Evolutionary conservation across 2,797 vertebrate genomes (phyloP).

Genomic region (Accipiter minullus): DNA sequence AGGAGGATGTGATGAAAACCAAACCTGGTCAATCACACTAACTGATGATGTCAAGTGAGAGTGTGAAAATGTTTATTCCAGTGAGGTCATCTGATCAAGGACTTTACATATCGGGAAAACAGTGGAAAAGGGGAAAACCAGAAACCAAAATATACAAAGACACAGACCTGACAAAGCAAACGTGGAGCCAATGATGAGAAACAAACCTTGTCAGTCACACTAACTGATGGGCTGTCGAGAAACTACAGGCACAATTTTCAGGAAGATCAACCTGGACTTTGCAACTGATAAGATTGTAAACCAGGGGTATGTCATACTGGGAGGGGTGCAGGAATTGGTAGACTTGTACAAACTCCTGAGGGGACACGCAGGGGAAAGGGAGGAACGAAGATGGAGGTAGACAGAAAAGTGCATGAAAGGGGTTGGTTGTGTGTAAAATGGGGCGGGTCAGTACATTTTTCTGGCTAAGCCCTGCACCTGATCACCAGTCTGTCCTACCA

Average conservation of each 20-base stretch:
- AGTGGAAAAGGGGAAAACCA: background rate
- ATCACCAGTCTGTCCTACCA: background rate
- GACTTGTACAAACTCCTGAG: background rate
- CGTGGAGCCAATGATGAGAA: background rate
- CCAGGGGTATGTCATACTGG: background rate
- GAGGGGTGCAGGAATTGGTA: background rate
- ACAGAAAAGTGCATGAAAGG: background rate
- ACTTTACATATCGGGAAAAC: background rate
- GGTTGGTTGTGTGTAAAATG: background rate
- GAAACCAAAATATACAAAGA: background rate
- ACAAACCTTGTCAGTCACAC: background rate
- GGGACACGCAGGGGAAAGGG: fast-evolving
- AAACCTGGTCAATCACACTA: too few species aligned
- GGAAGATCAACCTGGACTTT: background rate
- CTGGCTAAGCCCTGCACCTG: background rate
- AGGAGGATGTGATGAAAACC: too few species aligned
- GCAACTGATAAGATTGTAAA: background rate
- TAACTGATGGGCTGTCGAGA: background rate
- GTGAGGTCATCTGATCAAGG: background rate
- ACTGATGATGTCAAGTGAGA: too few species aligned
- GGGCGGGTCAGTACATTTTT: background rate
- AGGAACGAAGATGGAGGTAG: background rate
- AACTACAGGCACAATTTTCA: background rate
- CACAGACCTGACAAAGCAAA: background rate
- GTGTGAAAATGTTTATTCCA: background rate